Base-by-base conservation (phyloP, 2,888 invertebrate genomes). In the Papilio gigon region DNA sequence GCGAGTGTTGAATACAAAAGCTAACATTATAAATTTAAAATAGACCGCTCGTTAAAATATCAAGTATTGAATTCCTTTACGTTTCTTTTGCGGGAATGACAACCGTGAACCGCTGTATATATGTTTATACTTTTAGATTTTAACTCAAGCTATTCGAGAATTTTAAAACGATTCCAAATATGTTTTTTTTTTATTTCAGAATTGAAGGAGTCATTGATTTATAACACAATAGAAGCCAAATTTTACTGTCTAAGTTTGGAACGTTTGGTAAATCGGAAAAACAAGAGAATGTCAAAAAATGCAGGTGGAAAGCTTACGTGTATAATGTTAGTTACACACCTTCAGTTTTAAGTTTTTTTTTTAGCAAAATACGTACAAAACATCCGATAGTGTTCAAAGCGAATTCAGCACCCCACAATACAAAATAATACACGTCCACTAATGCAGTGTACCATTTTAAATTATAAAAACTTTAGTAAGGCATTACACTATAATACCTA, bases 11-110 rank as follows among this genome's bases (percentile, higher is more conserved):
- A 87, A 90, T 90, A 88, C 88, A 86, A 88, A 83, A 87, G 86
- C 83, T 80, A 73, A 78, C 79, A 89, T 89, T 89, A 89, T 89
- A 90, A 88, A 86, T 90, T 90, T 90, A 90, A 90, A 90, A 79
- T 78, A 76, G 76, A 71, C 72, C 74, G 78, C 88, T 90, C 87
- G 89, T 90, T 90, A 90, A 88, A 88, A 84, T 85, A 87, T 85
- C 87, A 77, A 80, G 84, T 83, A 83, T 77, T 53, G 53, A 40
- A 70, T 20, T 65, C 50, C 66, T 65, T 12, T 69, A 40, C 42
- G 70, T 71, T 71, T 71, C 67, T 63, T 63, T 59, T 71, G 65
- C 66, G 61, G 22, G 71, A 65, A 73, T 74, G 72, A 73, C 72
- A 73, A 71, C 64, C 59, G 69, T 50, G 69, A 47, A 60, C 30